phyloP scores from a whole-genome alignment of 1,140 invertebrate species.

The Sesamia nonagrioides region DNA sequence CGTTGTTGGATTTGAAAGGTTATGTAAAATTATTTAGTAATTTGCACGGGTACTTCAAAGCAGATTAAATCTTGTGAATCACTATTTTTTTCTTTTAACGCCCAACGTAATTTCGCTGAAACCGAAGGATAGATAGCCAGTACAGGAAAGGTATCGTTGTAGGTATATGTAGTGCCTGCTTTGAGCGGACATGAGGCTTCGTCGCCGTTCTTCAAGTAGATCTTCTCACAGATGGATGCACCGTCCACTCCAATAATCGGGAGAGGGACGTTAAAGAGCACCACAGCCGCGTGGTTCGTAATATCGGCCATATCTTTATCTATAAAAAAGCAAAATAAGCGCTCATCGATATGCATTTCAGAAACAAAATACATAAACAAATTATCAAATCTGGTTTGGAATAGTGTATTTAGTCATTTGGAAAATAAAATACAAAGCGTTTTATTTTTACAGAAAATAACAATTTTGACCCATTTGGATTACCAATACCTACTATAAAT shows the following conservation, averaged over 20 bases:
- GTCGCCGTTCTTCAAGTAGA: conserved; percentile 86
- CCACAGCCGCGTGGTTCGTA: conserved; percentile 87
- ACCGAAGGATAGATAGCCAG: conserved; percentile 91
- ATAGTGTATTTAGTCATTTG: no score
- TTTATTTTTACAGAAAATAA: no score
- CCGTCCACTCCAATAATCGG: conserved; percentile 93
- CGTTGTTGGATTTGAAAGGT: background rate
- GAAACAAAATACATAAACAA: no score
- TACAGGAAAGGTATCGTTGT: conserved; percentile 91
- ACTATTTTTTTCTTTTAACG: conserved; percentile 79
- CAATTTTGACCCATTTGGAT: no score
- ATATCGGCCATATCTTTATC: conserved; percentile 65
- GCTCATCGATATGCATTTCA: background rate
- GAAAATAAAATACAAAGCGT: no score
- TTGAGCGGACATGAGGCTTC: conserved; percentile 90
- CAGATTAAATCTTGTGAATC: conserved; percentile 88
- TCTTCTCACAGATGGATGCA: conserved; percentile 90
- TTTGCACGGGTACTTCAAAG: conserved; percentile 91
- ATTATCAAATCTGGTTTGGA: no score
- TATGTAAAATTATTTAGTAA: conserved; percentile 72
- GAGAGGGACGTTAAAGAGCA: conserved; percentile 88
- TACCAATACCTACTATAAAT: no score
- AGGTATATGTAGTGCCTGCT: conserved; percentile 89
- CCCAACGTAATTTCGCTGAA: conserved; percentile 89
- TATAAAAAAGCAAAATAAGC: conserved; percentile 59